These are phyloP conservation scores for Cavia porcellus DNA, from an alignment of 2,113 vertebrate species.

Conservation along the genomic window DNA sequence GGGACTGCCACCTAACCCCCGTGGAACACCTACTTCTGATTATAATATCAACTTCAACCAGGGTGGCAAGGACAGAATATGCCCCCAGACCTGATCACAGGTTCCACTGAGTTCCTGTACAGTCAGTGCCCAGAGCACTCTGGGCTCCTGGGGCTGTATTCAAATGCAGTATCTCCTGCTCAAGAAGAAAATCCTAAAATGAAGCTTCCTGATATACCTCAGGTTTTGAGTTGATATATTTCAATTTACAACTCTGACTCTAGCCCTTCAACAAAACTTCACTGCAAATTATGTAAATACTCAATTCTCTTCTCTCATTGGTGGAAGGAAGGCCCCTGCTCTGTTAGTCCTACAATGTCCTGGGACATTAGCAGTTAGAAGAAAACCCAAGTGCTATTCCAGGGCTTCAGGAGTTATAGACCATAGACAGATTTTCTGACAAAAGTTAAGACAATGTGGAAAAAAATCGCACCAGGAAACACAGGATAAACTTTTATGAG, in stretches of 20 bases:
- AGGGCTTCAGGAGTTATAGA: not conserved
- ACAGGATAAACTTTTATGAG: not conserved
- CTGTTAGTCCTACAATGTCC: not conserved
- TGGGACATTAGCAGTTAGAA: not conserved
- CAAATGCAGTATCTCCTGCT: not conserved
- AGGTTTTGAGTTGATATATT: not conserved
- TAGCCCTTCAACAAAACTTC: slow-evolving; percentile 12
- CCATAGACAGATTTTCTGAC: not conserved
- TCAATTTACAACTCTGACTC: not conserved
- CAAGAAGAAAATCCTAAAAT: slow-evolving; percentile 4
- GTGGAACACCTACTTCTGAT: not conserved
- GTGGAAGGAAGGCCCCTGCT: not conserved
- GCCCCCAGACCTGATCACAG: not conserved
- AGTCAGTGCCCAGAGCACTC: not conserved
- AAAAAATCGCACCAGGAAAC: not conserved
- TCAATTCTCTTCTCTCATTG: not conserved
- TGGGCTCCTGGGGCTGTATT: not conserved
- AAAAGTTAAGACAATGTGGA: slow-evolving; percentile 41
- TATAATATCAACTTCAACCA: not conserved
- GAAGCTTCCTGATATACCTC: not conserved
- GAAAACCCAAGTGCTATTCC: not conserved
- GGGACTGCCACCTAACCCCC: not conserved
- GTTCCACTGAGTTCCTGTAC: not conserved
- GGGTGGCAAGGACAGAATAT: not conserved
- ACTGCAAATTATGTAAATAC: not conserved